Base-by-base conservation (phyloP, 2,888 invertebrate species). In the Spisula subtruncata region DNA sequence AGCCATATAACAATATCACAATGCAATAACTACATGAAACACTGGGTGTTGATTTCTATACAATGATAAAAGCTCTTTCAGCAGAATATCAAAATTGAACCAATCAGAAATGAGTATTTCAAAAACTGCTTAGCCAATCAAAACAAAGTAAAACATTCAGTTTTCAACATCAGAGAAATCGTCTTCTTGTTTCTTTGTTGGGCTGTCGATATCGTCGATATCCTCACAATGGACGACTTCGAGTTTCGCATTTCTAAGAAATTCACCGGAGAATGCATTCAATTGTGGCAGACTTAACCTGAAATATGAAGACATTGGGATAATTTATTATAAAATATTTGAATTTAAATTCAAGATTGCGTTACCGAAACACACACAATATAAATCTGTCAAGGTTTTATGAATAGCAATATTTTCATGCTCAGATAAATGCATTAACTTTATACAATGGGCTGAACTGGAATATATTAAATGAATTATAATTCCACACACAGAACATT, bases 151-250 rank as follows among this genome's bases (percentile, higher is more conserved):
- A 75, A 35, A 14, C 35, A 75, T 75, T 84, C 32, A 84, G 46
- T 82, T 46, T 48, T 79, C 85, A 25, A 83, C 86, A 20, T 91
- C 91, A 18, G 91, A 91, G 84, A 87, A 88, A 66, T 89, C 83
- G 66, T 91, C 91, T 83, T 92, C 92, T 46, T 92, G 90, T 83
- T 90, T 92, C 83, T 92, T 92, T 10, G 92, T 92, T 48, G 92
- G 91, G 46, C 92, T 92, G 83, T 92, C 92, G 46, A 91, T 91
- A 66, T 92, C 92, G 12, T 92, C 92, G 16, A 90, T 86, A 83
- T 92, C 91, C 10, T 89, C 91, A 66, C 84, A 83, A 29, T 90
- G 88, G 51, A 91, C 82, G 35, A 85, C 83, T n/a, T 92, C 91
- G 20, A 92, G 80, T 79, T 91, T 91, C 54, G 89, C 91, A 79